Conservation (phyloP, 2,797 vertebrate species). For the Glossophaga mutica region DNA sequence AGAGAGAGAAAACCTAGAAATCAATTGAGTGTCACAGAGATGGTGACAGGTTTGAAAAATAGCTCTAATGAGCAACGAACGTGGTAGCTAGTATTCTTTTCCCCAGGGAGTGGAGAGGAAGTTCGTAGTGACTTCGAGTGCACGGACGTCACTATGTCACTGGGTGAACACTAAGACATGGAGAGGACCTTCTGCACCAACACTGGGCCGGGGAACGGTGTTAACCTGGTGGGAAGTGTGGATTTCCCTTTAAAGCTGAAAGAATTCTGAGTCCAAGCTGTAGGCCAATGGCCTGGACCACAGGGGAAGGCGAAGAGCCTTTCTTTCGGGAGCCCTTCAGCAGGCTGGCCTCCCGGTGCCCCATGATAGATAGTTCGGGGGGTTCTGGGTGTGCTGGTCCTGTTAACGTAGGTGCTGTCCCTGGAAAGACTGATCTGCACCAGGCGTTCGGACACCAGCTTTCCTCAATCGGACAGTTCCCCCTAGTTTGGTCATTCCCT, state of each 20-base stretch:
- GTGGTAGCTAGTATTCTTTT: neutral
- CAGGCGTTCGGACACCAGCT: neutral
- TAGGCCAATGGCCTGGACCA: neutral
- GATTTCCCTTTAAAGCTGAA: neutral
- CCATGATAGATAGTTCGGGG: neutral
- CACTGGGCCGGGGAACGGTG: neutral
- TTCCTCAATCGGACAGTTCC: neutral
- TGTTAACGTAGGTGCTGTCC: accelerated
- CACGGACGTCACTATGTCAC: accelerated
- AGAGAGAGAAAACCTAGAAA: neutral
- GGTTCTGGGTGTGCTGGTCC: accelerated
- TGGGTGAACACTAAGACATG: accelerated
- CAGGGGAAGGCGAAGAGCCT: neutral
- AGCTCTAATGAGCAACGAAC: neutral
- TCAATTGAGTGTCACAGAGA: neutral
- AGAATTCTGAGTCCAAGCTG: neutral
- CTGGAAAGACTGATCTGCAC: neutral
- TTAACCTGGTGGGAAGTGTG: neutral
- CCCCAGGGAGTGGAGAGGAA: neutral
- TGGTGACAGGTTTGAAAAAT: neutral
- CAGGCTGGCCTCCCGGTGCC: neutral
- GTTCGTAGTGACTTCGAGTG: neutral
- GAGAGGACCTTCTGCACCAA: neutral
- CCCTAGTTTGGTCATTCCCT: neutral
- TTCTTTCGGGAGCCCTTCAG: neutral